Evolutionary conservation across 2,888 invertebrate species (phyloP).

Genomic region (Drosophila prostipennis): DNA sequence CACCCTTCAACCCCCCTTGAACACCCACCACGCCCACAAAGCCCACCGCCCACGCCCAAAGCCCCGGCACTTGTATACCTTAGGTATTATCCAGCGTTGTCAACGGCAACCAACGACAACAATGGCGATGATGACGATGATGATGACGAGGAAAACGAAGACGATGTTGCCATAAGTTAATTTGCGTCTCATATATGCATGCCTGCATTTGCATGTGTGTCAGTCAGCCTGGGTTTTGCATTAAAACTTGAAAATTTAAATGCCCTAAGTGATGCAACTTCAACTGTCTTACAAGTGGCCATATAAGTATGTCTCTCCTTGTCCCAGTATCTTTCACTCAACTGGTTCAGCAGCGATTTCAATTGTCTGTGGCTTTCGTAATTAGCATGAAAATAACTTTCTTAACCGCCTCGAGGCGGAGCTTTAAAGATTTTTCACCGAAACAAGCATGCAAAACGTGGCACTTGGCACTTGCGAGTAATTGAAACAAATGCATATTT

Average conservation of each 20-base stretch:
- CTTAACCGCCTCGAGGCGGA: constrained; percentile 23
- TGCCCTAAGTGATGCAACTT: constrained; percentile 68
- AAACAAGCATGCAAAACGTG: background rate
- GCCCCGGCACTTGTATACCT: constrained; percentile 45
- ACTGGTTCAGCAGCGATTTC: constrained; percentile 20
- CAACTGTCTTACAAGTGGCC: constrained; percentile 48
- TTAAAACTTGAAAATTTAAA: constrained; percentile 78
- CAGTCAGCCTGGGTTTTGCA: constrained; percentile 61
- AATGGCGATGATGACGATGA: constrained; percentile 49
- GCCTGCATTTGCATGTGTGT: constrained; percentile 65
- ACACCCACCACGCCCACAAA: constrained; percentile 1
- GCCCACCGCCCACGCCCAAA: constrained; percentile 7
- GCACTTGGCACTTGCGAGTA: constrained; percentile 26
- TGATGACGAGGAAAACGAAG: constrained; percentile 48
- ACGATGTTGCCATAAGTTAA: constrained; percentile 75
- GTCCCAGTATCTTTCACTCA: constrained; percentile 10
- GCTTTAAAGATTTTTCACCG: constrained; percentile 56
- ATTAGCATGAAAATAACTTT: constrained; percentile 68
- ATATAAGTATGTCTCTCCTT: constrained; percentile 23
- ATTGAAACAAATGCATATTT: constrained; percentile 75
- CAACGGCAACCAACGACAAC: constrained; percentile 65
- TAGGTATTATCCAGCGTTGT: constrained; percentile 66
- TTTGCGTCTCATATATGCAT: constrained; percentile 69
- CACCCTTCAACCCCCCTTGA: background rate
- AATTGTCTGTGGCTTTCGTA: constrained; percentile 49